Evolutionary conservation across 1,140 invertebrate species (phyloP), one percentile per base, ranked within the genome.

Genomic region (Diorhabda sublineata): DNA sequence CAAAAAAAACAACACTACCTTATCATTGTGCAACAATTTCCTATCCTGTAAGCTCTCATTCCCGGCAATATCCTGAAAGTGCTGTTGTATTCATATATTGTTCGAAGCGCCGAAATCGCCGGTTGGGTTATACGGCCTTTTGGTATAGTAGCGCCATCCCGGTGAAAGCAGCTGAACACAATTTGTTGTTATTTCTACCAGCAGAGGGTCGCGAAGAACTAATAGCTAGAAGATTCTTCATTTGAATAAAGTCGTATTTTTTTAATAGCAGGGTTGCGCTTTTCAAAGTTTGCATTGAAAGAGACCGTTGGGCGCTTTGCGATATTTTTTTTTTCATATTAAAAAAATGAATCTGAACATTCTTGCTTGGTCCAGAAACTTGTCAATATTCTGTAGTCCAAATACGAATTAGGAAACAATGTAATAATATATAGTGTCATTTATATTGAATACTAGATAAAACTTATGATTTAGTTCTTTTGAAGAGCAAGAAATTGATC

Each of bases 71-170:
- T 62, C 61, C 61, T 47, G 61, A 62, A 44, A 62, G 4, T 62
- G 3, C 61, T 11, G n/a, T n/a, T 44, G 42, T 44, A 62, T 62
- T 42, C 61, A 62, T 61, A 43, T 43, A 44, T 62, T 62, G 61
- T 62, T 44, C n/a, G 6, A 62, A 4, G 43, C 61, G 6, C 9
- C 61, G 42, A 44, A 52, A 6, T 9, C 61, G 43, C 3, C 43
- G 9, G 2, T 62, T 62, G 8, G 4, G 61, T 43, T 62, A 8
- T 52, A 52, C 4, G 47, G n/a, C 61, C 11, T 42, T 62, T 62
- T 45, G 45, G 43, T 45, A 44, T 62, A 7, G 61, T 70, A 45
- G 69, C 69, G 69, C 66, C 69, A 70, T 65, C 69, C 66, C 56
- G 41, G 41, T 58, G 61, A 44, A 67, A 45, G 60, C 60, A 60